Evolutionary conservation across 92 coral and sea anemone genomes (phyloP).

Genomic region (Parazoanthus darwini): DNA sequence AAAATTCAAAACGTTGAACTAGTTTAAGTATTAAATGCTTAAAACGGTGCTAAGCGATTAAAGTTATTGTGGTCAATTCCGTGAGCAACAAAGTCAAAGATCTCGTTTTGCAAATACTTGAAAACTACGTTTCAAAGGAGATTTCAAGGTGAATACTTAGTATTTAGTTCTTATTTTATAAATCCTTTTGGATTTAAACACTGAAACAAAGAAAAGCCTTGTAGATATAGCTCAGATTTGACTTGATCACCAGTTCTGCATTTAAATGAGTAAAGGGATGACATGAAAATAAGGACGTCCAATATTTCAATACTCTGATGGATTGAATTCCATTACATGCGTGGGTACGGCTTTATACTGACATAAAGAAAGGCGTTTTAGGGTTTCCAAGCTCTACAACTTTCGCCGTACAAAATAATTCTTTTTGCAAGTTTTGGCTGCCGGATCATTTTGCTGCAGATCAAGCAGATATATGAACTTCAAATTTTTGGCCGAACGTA

Average conservation of each 20-base stretch:
- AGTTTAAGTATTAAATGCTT: not conserved
- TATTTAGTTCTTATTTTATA: not conserved
- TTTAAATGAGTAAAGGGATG: not conserved
- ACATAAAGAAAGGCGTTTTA: not conserved
- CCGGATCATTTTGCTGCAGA: not conserved
- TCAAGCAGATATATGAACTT: not conserved
- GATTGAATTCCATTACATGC: not conserved
- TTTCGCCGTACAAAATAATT: not conserved
- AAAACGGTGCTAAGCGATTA: not conserved
- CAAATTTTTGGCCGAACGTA: not conserved
- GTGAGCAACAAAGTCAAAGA: not conserved
- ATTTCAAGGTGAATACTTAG: not conserved
- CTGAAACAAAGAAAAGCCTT: not conserved
- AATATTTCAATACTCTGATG: not conserved
- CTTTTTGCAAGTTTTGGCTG: not conserved
- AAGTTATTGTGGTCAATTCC: not conserved
- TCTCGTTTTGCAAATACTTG: not conserved
- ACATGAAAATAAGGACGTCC: not conserved
- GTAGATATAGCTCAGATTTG: not conserved
- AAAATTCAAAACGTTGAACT: not conserved
- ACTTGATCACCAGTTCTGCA: not conserved
- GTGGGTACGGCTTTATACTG: not conserved
- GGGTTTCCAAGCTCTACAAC: not conserved
- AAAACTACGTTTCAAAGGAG: not conserved
- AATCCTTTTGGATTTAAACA: not conserved